Percentiles rank a stretch among this genome's conserved stretches.
phyloP scores from a whole-genome alignment of 1,140 invertebrate genomes.

The Euura saliciscinereae region DNA sequence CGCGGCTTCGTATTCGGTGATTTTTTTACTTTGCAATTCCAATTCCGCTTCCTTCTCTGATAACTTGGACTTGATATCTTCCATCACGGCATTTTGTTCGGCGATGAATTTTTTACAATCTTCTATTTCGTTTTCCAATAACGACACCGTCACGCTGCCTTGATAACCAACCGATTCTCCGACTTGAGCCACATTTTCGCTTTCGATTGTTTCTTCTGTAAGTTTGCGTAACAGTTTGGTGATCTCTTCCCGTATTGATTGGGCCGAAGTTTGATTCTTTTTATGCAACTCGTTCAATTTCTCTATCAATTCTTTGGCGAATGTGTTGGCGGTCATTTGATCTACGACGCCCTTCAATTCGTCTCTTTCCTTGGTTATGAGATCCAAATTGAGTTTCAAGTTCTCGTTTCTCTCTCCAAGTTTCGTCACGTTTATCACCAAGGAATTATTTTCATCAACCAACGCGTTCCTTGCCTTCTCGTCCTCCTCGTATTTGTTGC shows the following conservation, averaged over 20 bases:
- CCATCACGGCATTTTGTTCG: conserved; percentile 54
- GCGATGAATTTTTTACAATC: conserved; percentile 55
- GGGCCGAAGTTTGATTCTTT: conserved; percentile 10
- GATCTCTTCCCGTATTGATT: background rate
- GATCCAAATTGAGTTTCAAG: conserved; percentile 25
- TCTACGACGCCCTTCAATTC: conserved; percentile 37
- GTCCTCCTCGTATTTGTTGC: conserved; percentile 7
- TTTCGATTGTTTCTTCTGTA: conserved; percentile 19
- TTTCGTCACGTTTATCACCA: conserved; percentile 28
- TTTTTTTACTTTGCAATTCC: conserved; percentile 29
- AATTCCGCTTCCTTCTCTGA: conserved; percentile 42
- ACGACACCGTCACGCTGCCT: conserved; percentile 17
- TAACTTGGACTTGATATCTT: conserved; percentile 46
- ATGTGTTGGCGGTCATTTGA: conserved; percentile 19
- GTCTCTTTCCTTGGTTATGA: conserved; percentile 53
- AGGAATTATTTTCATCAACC: background rate
- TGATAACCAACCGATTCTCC: background rate
- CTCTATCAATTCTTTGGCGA: conserved; percentile 19
- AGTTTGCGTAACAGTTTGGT: conserved; percentile 14
- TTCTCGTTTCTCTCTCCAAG: conserved; percentile 27
- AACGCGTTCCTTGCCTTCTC: conserved; percentile 19
- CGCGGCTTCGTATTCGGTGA: conserved; percentile 27
- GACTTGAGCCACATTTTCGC: conserved; percentile 10
- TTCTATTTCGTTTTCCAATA: conserved; percentile 58
- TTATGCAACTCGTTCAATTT: conserved; percentile 26